A percentile compares a stretch with the other conserved stretches of the same genome.
Evolutionary conservation across 1,140 invertebrate species (phyloP).

Genomic region (Drosophila oshimai): DNA sequence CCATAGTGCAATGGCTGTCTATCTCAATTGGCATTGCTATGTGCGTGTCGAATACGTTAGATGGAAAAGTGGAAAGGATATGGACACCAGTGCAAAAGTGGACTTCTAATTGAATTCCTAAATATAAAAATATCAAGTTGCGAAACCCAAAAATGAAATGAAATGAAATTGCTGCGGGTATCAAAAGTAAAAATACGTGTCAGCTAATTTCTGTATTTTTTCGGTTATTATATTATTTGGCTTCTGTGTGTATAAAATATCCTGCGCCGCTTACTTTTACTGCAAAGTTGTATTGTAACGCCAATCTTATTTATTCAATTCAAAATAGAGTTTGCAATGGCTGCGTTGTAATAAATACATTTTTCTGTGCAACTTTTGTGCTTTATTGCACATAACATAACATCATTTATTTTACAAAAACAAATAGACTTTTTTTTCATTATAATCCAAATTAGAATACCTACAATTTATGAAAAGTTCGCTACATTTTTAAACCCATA

Average conservation of each 20-base stretch:
- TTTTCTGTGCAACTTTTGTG: conserved; percentile 50
- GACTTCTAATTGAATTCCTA: conserved; percentile 66
- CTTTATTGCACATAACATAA: conserved; percentile 71
- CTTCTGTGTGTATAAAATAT: conserved; percentile 7
- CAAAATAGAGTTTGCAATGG: conserved; percentile 37
- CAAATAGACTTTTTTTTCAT: too few relatives aligned
- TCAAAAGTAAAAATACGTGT: conserved; percentile 1
- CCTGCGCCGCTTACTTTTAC: too few relatives aligned
- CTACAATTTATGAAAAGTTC: too few relatives aligned
- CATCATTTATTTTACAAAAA: too few relatives aligned
- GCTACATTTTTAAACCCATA: too few relatives aligned
- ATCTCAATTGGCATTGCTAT: background rate
- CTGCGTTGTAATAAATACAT: conserved; percentile 30
- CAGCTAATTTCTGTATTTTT: too few relatives aligned
- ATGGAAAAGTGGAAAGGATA: conserved; percentile 16
- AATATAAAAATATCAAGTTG: too few relatives aligned
- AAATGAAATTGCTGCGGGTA: conserved; percentile 56
- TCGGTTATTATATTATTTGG: conserved; percentile 27
- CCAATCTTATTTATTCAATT: conserved; percentile 42
- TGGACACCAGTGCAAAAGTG: conserved; percentile 38
- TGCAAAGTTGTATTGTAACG: too few relatives aligned
- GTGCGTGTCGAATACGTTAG: background rate
- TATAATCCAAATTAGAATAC: too few relatives aligned
- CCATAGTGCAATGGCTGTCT: conserved; percentile 2
- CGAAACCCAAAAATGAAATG: conserved; percentile 69